Evolutionary conservation across 2,113 vertebrate genomes (phyloP), one percentile per base, ranked within the genome.

Genomic region (Rhinoderma darwinii): DNA sequence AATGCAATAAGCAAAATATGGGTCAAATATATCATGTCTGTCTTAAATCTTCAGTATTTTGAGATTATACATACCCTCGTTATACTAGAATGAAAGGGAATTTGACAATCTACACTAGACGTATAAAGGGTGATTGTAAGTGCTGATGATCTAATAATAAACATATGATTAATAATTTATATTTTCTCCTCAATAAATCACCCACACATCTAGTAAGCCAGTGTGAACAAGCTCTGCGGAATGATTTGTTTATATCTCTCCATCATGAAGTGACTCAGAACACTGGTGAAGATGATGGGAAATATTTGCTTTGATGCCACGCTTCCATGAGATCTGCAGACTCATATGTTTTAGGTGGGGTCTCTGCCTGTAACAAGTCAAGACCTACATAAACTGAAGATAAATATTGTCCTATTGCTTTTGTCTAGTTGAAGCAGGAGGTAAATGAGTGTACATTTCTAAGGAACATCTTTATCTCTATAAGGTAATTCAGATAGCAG

Each of bases 391-490:
- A 75, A n/a, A 75, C 39, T 47, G 15, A 44, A 27, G 39, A 75
- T 27, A n/a, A 44, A 75, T 75, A 75, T 75, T 75, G 35, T 75
- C 25, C 41, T 75, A 75, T 75, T 75, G 14, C 22, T 27, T 75
- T 20, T 74, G 41, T 27, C 73, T 47, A 10, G 32, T 3, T 39
- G 18, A 37, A 70, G 27, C 14, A 39, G 17, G 6, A 20, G 68
- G 37, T 20, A 41, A 17, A 32, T 27, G n/a, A 12, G 1, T 72
- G 35, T 39, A 22, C 22, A 14, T 32, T 72, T 70, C 5, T 72
- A 70, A 70, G 27, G n/a, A 30, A 35, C 41, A 25, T 11, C 35
- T 41, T 41, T 25, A 25, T 41, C 37, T 72, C 20, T 72, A 41
- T 70, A 20, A 2, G 17, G 66, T 70, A 70, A 35, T 39, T 41